Conservation (phyloP, 1,140 invertebrate species). For the Trachelipus rathkii region DNA sequence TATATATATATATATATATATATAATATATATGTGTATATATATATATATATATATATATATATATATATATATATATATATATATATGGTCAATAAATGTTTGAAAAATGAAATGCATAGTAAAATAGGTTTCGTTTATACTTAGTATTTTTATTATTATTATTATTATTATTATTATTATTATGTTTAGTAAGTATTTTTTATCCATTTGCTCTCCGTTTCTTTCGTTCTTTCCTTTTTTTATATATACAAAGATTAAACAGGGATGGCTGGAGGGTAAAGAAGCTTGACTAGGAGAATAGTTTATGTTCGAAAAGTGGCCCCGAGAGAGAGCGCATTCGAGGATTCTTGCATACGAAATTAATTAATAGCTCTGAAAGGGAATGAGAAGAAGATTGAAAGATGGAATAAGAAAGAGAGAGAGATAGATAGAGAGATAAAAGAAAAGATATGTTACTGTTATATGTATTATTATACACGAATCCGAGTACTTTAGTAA, state of each 20-base stretch:
- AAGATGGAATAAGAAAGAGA: neutral
- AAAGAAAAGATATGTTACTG: too few relatives aligned
- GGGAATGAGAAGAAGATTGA: neutral
- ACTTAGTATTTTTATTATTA: too few relatives aligned
- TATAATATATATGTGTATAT: neutral
- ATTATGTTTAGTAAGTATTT: too few relatives aligned
- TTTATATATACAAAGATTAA: neutral
- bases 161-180: too few relatives aligned
- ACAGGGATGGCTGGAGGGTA: neutral
- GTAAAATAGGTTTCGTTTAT: too few relatives aligned
- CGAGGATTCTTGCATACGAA: neutral
- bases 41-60: conserved; percentile 4
- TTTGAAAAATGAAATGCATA: too few relatives aligned
- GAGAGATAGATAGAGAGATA: neutral
- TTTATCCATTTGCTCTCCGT: too few relatives aligned
- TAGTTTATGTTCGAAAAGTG: too few relatives aligned
- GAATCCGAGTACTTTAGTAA: too few relatives aligned
- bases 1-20: neutral
- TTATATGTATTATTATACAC: too few relatives aligned
- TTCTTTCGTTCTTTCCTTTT: neutral
- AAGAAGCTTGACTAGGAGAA: neutral
- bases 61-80: neutral
- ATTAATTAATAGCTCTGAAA: neutral
- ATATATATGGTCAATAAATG: too few relatives aligned
- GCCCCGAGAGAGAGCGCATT: neutral